Evolutionary conservation across 2,113 vertebrate genomes (phyloP).

Genomic region (Tringa solitaria): DNA sequence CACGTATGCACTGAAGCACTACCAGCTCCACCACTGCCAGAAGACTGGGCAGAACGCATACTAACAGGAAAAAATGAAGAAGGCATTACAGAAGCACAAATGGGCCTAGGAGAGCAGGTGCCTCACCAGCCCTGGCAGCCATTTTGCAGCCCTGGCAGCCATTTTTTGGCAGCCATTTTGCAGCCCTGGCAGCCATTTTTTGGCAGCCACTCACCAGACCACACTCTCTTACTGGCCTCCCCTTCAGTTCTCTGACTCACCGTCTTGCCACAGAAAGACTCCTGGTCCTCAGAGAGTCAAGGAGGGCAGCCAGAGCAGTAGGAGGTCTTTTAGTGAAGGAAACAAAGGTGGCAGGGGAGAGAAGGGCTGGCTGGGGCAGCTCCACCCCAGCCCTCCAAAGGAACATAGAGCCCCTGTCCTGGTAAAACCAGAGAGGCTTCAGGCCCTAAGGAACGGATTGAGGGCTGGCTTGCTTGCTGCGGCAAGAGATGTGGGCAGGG

Average conservation of each 20-base stretch:
- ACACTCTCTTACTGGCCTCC: fast-evolving
- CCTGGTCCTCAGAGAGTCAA: fast-evolving
- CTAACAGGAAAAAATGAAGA: not conserved
- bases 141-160: no score
- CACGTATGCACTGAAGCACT: fast-evolving
- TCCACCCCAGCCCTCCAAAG: fast-evolving
- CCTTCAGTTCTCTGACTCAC: fast-evolving
- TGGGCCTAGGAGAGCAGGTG: not conserved
- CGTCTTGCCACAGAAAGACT: fast-evolving
- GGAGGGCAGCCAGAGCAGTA: fast-evolving
- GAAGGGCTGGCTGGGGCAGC: fast-evolving
- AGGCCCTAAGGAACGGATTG: fast-evolving
- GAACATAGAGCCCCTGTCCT: fast-evolving
- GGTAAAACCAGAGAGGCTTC: not conserved
- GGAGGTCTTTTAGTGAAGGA: not conserved
- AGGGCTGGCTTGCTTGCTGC: fast-evolving
- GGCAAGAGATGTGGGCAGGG: fast-evolving
- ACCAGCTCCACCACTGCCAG: not conserved
- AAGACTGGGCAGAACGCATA: not conserved
- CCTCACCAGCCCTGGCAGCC: not conserved
- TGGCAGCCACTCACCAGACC: not conserved
- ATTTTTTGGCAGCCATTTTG: not conserved
- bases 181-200: not conserved
- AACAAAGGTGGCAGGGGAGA: fast-evolving
- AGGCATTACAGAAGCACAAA: fast-evolving